These are phyloP conservation scores for Xanthia togata DNA, from an alignment of 2,888 invertebrate species.

Conservation along the genomic window DNA sequence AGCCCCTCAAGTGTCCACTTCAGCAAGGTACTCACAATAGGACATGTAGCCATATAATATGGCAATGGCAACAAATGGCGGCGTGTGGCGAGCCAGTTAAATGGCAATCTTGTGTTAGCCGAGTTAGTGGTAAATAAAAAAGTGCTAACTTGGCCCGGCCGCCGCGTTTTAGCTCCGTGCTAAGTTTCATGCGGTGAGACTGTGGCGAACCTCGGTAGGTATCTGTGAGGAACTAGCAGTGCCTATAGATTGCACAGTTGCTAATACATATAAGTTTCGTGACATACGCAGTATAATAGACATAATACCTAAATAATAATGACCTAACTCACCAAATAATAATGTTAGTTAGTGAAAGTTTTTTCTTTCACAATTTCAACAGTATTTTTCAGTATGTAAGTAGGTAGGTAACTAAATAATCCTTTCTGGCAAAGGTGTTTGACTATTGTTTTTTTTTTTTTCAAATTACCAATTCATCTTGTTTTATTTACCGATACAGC, in stretches of 20 bases:
- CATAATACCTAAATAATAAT: neutral
- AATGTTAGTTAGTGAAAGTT: neutral
- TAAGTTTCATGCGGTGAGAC: conserved; percentile 62
- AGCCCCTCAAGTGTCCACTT: conserved; percentile 37
- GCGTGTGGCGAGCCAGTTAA: conserved; percentile 77
- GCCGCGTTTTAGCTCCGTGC: conserved; percentile 36
- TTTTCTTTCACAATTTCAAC: neutral
- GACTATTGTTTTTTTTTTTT: neutral
- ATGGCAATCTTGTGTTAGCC: conserved; percentile 80
- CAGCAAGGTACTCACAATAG: conserved; percentile 50
- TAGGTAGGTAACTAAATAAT: neutral
- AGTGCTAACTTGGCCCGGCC: conserved; percentile 65
- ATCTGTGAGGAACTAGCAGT: conserved; percentile 6
- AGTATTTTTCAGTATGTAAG: neutral
- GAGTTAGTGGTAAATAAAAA: conserved; percentile 68
- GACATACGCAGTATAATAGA: too few relatives aligned
- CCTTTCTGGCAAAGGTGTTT: too few relatives aligned
- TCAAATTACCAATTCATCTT: too few relatives aligned
- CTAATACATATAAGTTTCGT: neutral
- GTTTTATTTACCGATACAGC: neutral
- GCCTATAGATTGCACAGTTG: neutral
- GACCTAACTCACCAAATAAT: neutral
- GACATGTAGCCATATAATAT: conserved; percentile 59
- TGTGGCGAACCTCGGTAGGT: conserved; percentile 31
- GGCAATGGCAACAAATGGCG: conserved; percentile 63